Evolutionary conservation across 1,140 invertebrate genomes (phyloP).

Genomic region (Batillaria attramentaria): DNA sequence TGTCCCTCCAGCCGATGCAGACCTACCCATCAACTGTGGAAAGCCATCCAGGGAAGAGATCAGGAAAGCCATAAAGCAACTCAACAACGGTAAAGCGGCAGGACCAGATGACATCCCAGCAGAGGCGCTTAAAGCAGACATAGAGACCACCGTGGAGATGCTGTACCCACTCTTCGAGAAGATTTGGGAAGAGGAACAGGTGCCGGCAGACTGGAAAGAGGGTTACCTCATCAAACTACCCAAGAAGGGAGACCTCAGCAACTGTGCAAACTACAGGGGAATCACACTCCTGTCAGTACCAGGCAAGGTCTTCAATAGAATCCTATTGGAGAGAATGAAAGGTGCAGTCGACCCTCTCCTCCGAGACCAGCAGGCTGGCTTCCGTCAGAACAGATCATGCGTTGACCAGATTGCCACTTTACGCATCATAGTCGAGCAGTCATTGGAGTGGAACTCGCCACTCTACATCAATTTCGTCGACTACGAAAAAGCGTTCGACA

Average conservation of each 20-base stretch:
- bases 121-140: too few relatives aligned
- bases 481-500: constrained; percentile 48
- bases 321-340: constrained; percentile 45
- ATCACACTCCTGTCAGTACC: constrained; percentile 49
- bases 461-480: constrained; percentile 42
- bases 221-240: constrained; percentile 45
- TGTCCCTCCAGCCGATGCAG: too few relatives aligned
- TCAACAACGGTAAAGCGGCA: too few relatives aligned
- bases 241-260: constrained; percentile 52
- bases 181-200: constrained; percentile 34
- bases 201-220: constrained; percentile 45
- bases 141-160: too few relatives aligned
- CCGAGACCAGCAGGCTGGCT: constrained; percentile 40
- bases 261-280: constrained; percentile 52
- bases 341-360: constrained; percentile 30
- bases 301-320: constrained; percentile 42
- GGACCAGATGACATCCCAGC: too few relatives aligned
- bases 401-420: constrained; percentile 39
- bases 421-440: constrained; percentile 42
- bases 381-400: constrained; percentile 38
- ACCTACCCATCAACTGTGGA: too few relatives aligned
- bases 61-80: too few relatives aligned
- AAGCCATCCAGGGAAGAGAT: too few relatives aligned
- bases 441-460: constrained; percentile 31
- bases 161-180: too few relatives aligned